Evolutionary conservation across 2,888 invertebrate species (phyloP), one percentile per base, ranked within the genome.

Genomic region (Xestia xanthographa): DNA sequence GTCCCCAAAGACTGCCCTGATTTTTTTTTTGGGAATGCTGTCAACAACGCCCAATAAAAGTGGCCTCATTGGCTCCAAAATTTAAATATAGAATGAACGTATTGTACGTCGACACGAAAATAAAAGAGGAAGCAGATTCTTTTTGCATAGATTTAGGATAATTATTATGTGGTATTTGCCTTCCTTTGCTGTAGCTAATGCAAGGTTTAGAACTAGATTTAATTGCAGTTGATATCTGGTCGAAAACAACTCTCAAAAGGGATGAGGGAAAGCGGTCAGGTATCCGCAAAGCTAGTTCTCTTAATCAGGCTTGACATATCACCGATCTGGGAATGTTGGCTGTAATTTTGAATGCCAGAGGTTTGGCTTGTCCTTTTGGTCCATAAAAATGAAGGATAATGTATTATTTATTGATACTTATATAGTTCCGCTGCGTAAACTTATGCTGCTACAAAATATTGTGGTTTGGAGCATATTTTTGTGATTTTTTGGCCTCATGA

Each of bases 191-290:
- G 22, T 29, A 29, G 2, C 17, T 1, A 48, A 22, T 22, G 9
- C n/a, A 9, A 29, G 26, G n/a, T n/a, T 48, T 14, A 38, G 2
- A 12, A 50, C n/a, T 62, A 5, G 22, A 45, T 29, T 29, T 17
- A 41, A 48, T 22, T 29, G 5, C 48, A 58, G 14, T 34, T 34
- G 60, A 6, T 26, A 58, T 26, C 20, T 17, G 2, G 26, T 43
- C 17, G 22, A 60, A 43, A 41, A n/a, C 17, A 29, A 20, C 29
- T 48, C 38, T 48, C 29, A 17, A 14, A 56, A 29, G 26, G 17
- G 29, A 22, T 17, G 3, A 34, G 60, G 34, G 76, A 76, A 77
- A 77, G 60, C 26, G 50, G 50, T 50, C 66, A 17, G 26, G 34
- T 66, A 43, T 43, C 34, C 41, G 66, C 34, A 9, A 65, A 34